Conservation (phyloP, 2,888 invertebrate species). For the Melieria omissa region DNA sequence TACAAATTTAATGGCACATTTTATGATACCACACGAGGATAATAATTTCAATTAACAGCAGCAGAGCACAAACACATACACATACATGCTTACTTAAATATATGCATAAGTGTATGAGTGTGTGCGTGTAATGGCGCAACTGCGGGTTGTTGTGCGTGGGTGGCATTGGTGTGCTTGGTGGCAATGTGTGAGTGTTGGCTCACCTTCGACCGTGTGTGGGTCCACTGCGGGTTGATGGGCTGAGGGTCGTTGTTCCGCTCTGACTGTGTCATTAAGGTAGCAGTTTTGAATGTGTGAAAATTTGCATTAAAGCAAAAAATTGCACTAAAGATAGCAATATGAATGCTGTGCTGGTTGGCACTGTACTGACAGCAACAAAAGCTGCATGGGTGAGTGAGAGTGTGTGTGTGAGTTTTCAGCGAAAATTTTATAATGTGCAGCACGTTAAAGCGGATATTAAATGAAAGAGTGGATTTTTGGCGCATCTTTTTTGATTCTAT, state of each 20-base stretch:
- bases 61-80: not conserved
- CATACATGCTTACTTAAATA: not conserved
- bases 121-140: not conserved
- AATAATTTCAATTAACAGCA: conserved; percentile 26
- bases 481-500: too few species aligned
- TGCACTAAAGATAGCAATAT: too few species aligned
- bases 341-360: too few species aligned
- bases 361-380: too few species aligned
- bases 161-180: too few species aligned
- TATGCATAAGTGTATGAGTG: not conserved
- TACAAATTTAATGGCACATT: conserved; percentile 27
- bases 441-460: too few species aligned
- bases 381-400: too few species aligned
- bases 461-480: too few species aligned
- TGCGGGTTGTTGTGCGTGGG: not conserved
- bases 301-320: conserved; percentile 8
- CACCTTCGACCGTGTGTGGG: not conserved
- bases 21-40: conserved; percentile 11
- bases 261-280: too few species aligned
- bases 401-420: too few species aligned
- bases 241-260: not conserved
- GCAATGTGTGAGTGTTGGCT: not conserved
- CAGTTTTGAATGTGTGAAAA: not conserved
- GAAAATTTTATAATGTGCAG: too few species aligned
- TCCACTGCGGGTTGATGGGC: not conserved